phyloP scores from a whole-genome alignment of 2,888 invertebrate species.

The Anorthoa munda region DNA sequence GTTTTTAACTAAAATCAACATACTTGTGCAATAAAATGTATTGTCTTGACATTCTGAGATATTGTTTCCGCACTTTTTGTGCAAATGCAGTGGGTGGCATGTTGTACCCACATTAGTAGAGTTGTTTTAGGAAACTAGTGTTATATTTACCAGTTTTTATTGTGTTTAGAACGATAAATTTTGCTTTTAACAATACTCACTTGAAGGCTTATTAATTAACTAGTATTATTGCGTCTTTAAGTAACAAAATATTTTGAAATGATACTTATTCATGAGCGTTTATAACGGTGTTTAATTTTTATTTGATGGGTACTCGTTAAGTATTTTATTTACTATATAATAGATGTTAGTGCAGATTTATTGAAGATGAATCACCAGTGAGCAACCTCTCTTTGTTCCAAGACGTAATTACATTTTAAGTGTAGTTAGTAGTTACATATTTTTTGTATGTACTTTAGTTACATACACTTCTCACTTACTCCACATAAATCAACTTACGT shows the following conservation, averaged over 20 bases:
- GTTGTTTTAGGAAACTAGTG: slow-evolving; percentile 57
- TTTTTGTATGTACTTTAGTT: slow-evolving; percentile 51
- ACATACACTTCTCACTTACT: slow-evolving; percentile 60
- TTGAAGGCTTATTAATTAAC: slow-evolving; percentile 16
- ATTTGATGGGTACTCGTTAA: slow-evolving; percentile 34
- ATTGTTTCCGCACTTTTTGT: slow-evolving; percentile 67
- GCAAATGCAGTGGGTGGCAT: slow-evolving; percentile 58
- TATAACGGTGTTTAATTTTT: slow-evolving; percentile 26
- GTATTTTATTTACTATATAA: slow-evolving; percentile 21
- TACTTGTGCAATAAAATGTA: slow-evolving; percentile 71
- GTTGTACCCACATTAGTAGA: slow-evolving; percentile 46
- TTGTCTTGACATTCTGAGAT: slow-evolving; percentile 72
- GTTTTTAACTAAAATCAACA: slow-evolving; percentile 79
- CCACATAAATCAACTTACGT: slow-evolving; percentile 63
- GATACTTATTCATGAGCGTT: slow-evolving; percentile 3
- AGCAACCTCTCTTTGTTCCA: slow-evolving; percentile 25
- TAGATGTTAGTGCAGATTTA: slow-evolving; percentile 33
- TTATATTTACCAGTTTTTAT: slow-evolving; percentile 45
- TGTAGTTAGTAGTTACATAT: slow-evolving; percentile 29
- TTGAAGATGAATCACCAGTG: slow-evolving; percentile 35
- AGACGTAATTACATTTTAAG: slow-evolving; percentile 58
- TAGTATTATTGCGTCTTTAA: background rate
- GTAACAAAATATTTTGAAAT: slow-evolving; percentile 29
- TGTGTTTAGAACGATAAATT: slow-evolving; percentile 33
- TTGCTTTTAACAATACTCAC: slow-evolving; percentile 29